Evolutionary conservation across 92 coral and sea anemone species (phyloP).

Genomic region (Zoanthus solanderi): DNA sequence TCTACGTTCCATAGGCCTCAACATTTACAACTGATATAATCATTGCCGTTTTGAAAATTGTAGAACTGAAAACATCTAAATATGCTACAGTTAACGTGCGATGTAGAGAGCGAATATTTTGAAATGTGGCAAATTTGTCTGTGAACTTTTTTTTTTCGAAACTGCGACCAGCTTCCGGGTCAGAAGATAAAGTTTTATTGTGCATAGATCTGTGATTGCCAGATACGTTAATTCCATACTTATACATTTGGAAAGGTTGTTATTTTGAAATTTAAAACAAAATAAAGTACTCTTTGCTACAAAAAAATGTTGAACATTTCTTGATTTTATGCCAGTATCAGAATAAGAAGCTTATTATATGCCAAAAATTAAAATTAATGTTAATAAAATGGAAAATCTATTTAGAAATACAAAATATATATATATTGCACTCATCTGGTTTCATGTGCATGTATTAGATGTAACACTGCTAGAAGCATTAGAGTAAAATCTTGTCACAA

Average conservation of each 20-base stretch:
- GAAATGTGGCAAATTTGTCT: not conserved
- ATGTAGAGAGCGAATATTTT: not conserved
- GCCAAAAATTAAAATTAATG: not conserved
- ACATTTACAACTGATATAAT: not conserved
- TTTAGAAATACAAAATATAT: not conserved
- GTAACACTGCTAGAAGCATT: not conserved
- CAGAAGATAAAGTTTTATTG: not conserved
- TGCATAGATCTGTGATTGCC: not conserved
- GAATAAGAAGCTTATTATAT: not conserved
- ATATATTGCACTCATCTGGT: not conserved
- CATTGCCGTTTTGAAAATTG: not conserved
- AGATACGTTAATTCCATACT: not conserved
- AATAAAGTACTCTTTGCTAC: not conserved
- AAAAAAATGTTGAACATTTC: not conserved
- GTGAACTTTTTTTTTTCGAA: not conserved
- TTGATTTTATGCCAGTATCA: not conserved
- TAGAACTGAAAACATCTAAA: not conserved
- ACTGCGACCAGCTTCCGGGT: conserved; percentile 6
- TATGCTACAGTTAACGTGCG: not conserved
- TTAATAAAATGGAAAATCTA: not conserved
- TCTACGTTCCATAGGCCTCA: not conserved
- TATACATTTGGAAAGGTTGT: not conserved
- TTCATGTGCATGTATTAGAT: not conserved
- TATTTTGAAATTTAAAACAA: not conserved
- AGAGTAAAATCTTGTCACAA: not conserved